Base-by-base conservation (phyloP, 2,888 invertebrate genomes). In the Cremastinae sp. region DNA sequence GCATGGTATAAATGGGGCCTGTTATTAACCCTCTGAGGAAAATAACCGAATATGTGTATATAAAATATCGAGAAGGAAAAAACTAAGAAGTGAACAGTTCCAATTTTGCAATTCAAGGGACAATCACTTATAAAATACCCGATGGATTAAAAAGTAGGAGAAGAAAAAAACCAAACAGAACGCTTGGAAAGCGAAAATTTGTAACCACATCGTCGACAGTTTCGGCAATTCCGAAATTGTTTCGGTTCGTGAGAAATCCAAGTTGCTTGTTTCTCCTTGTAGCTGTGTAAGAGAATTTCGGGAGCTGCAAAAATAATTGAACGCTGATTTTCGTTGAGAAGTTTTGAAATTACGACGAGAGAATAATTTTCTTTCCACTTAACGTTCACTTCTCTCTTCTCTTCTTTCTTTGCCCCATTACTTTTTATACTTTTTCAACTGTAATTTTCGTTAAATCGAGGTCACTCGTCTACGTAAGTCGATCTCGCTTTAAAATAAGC, bases 21-120 rank as follows among this genome's bases (percentile, higher is more conserved):
- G 78, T 80, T 81, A 82, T 82, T 83, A 78, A 82, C 70, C 81
- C 80, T 78, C 79, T 78, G 78, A 83, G 81, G 82, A 81, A 83
- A 78, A 82, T 81, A 81, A 79, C 79, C 81, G 74, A 66, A 74
- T 75, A 80, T 78, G 79, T 85, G 84, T 82, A 79, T 75, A 79
- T 78, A 79, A 74, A 69, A 69, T 78, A 79, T 70, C 58, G 34
- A 71, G 54, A 66, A 70, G 65, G 45, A 54, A 45, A 54, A 38
- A 41, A 47, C 36, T 38, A 65, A n/a, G 41, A 66, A 68, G 78
- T 78, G 78, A 80, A 64, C 61, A 79, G 74, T 79, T 79, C 73
- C 75, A 72, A 14, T 18, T 53, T 75, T 75, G 76, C 74, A 77
- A 61, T 45, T 72, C 43, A 41, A 73, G 74, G 77, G 79, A 79